Base-by-base conservation (phyloP, 2,888 invertebrate species). In the Drosophila aldrichi region DNA sequence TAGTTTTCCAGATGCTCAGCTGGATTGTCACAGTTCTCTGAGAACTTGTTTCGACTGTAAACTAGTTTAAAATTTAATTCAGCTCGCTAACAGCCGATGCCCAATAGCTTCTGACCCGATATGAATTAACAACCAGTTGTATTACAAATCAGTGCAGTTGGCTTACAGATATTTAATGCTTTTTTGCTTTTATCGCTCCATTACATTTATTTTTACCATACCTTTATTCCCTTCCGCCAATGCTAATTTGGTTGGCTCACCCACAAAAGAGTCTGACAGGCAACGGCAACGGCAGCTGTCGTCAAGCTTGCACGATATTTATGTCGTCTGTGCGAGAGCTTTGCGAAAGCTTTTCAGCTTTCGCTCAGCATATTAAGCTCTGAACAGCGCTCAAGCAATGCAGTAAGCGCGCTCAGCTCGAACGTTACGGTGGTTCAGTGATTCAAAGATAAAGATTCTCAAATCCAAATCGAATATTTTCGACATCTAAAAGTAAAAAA, bases 341-440 rank as follows among this genome's bases (percentile, higher is more conserved):
- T 56, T 12, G 5, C 20, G 16, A 10, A 56, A 44, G 40, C 38
- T 40, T 49, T 60, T 66, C 61, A 40, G 58, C 59, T 43, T 29
- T 48, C 25, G 54, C 41, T 25, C 32, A 82, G 71, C 88, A 88
- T 88, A 84, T 84, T 89, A 88, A 85, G 86, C 77, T 87, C 32
- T 46, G 58, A 57, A 41, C 59, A 29, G 8, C 46, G 25, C 74
- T 59, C 66, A 48, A 66, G n/a, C 63, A 61, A 48, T 48, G 71
- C 83, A 84, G 86, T 89, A 36, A 56, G 44, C 62, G 82, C 54
- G 48, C 85, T 70, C 67, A 68, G 67, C 85, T 84, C 57, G 52
- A 72, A 71, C 46, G 44, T 43, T 74, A 65, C 79, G 54, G 76
- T 56, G 6, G 57, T 20, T 20, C 43, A 22, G 9, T 8, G 2